Evolutionary conservation across 2,888 invertebrate species (phyloP).

Genomic region (Apotomis capreana): DNA sequence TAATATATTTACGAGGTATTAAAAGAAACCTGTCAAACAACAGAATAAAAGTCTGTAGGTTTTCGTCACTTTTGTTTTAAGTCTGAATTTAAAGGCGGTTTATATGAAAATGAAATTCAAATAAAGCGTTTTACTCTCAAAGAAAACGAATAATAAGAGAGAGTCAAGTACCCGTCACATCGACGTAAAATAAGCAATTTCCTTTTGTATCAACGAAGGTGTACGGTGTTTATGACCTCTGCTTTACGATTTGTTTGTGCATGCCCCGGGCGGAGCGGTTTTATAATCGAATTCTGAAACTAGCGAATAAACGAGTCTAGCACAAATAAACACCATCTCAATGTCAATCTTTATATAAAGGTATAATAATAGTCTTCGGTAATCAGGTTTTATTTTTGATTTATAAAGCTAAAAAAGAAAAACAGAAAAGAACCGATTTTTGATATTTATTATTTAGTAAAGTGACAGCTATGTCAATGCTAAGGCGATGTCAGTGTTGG

Average conservation of each 20-base stretch:
- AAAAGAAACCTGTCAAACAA: neutral
- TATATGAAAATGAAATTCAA: slow-evolving; percentile 52
- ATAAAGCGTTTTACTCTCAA: slow-evolving; percentile 73
- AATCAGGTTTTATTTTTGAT: too few species aligned
- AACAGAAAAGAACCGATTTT: too few species aligned
- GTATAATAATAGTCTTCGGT: neutral
- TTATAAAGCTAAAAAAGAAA: too few species aligned
- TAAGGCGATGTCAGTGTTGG: too few species aligned
- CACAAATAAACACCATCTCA: slow-evolving; percentile 39
- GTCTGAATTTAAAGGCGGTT: slow-evolving; percentile 21
- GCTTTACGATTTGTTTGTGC: slow-evolving; percentile 78
- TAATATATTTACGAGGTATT: neutral
- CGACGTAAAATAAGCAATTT: slow-evolving; percentile 81
- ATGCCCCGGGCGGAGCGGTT: slow-evolving; percentile 57
- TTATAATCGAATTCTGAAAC: slow-evolving; percentile 72
- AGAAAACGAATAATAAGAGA: slow-evolving; percentile 65
- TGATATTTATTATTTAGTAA: too few species aligned
- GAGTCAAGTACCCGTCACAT: slow-evolving; percentile 66
- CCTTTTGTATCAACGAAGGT: slow-evolving; percentile 79
- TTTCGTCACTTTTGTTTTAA: slow-evolving; percentile 25
- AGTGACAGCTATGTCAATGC: too few species aligned
- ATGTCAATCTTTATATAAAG: slow-evolving; percentile 50
- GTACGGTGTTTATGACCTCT: slow-evolving; percentile 72
- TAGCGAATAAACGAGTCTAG: slow-evolving; percentile 57
- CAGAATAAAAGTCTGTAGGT: neutral